Base-by-base conservation (phyloP, 2,113 vertebrate species). In the Patagioenas fasciata region DNA sequence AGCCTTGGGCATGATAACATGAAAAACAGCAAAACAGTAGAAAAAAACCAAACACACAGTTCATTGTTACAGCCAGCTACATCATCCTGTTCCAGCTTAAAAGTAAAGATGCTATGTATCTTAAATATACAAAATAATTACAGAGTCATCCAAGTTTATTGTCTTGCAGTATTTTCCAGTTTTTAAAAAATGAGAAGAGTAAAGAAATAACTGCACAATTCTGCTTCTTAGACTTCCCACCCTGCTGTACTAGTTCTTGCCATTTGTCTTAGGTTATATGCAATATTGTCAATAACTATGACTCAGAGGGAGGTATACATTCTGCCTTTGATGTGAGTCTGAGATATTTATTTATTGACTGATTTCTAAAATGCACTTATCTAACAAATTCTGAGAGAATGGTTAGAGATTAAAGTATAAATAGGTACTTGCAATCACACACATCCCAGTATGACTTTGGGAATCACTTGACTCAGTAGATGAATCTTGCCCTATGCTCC, bases 351-450 rank as follows among this genome's bases (percentile, higher is more conserved):
- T 70, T 80, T 21, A 92, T 85, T 89, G 31, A 92, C 75, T 91
- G 53, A 40, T 78, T 91, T 95, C 80, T 77, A 79, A 93, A 95
- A 77, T 85, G 38, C 54, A 61, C 36, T 93, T 89, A 54, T 31
- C 58, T 80, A 75, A 66, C 3, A 82, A 80, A 88, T 89, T 69
- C 32, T 44, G 53, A 81, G 20, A 56, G 7, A 87, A 82, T 28
- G 32, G 11, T 72, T 65, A 36, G 44, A 71, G 24, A 61, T 72
- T 80, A 73, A 82, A 93, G 48, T 56, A 83, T 65, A 94, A 93
- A 88, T 75, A 93, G 62, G 34, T 19, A 51, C 20, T 70, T 69
- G 32, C 0, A 0, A 64, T 77, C 20, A 57, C 13, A 28, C 1
- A 2, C n/a, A 60, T 79, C 24, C 10, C 11, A 20, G 1, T 57